Conservation (phyloP, 2,888 invertebrate species). For the Ophion ellenae region DNA sequence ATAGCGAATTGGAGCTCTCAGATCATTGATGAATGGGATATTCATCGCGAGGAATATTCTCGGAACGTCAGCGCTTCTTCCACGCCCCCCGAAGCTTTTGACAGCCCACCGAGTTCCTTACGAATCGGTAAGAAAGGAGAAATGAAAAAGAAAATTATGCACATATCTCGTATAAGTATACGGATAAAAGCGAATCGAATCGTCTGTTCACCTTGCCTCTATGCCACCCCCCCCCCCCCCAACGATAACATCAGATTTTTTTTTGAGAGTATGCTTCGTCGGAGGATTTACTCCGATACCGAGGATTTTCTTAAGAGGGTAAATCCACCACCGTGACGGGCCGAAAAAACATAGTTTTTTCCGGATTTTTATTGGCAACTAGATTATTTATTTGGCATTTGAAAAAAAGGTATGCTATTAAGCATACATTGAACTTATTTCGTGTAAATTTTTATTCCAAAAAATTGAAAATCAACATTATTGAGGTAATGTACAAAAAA, state of each 20-base stretch:
- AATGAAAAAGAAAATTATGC: constrained; percentile 44
- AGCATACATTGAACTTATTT: no score
- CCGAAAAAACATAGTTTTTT: no score
- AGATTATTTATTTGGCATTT: no score
- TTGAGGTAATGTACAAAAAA: no score
- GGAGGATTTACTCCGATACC: background rate
- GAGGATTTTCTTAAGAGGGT: constrained; percentile 60
- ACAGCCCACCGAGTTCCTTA: constrained; percentile 62
- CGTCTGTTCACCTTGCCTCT: constrained; percentile 52
- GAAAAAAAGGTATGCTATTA: no score
- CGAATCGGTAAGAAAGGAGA: constrained; percentile 49
- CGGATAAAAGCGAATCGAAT: constrained; percentile 63
- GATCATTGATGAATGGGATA: constrained; percentile 78
- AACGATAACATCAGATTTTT: constrained; percentile 56
- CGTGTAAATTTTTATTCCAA: no score
- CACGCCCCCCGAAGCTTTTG: constrained; percentile 70
- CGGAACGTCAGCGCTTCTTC: constrained; percentile 72
- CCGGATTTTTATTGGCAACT: no score
- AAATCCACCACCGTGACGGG: no score
- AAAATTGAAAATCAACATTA: no score
- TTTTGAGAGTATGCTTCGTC: constrained; percentile 20
- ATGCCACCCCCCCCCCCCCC: constrained; percentile 2
- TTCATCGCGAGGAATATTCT: constrained; percentile 67
- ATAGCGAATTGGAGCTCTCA: constrained; percentile 58
- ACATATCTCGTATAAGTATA: constrained; percentile 50